Base-by-base conservation (phyloP, 1,140 invertebrate species). In the Hestina assimilis region DNA sequence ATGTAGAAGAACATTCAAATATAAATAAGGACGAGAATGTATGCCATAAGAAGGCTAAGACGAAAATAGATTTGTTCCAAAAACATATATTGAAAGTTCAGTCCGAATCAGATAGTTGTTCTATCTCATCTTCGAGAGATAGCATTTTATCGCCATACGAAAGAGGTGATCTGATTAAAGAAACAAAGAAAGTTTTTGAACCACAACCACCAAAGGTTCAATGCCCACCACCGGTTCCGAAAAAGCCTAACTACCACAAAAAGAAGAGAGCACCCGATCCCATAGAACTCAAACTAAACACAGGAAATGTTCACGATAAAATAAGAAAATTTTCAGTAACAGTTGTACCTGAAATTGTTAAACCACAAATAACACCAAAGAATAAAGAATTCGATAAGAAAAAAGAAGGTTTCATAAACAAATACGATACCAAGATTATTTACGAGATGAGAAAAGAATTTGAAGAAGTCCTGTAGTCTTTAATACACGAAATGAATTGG, bases 21-120 rank as follows among this genome's bases (percentile, higher is more conserved):
- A 68, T 23, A 59, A 75, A 60, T 66, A 82, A 78, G 57, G 79
- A 85, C 12, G 75, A 78, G 69, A 75, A 75, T 4, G 58, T 89
- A 7, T 87, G 79, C 47, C 72, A 78, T 38, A 83, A 68, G 19
- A 84, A 88, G 64, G 87, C 87, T 7, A 89, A 87, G 67, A 74
- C 76, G 0, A 83, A 87, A 66, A 89, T 89, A 12, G 88, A 89
- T 52, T 79, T 89, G 68, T 89, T 89, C 48, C 89, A 89, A 73
- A 88, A 87, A 33, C 83, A 87, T 52, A 83, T 89, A 45, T 63
- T 69, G 15, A 82, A 82, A 61, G 72, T 75, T 9, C 69, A 87
- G 42, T 62, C 76, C 0, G 81, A 83, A 63, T 76, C 77, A 0
- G 80, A 87, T 40, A 69, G 59, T 29, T 81, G 78, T 61, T 84